Evolutionary conservation across 2,888 invertebrate genomes (phyloP).

Genomic region (Orthosia incerta): DNA sequence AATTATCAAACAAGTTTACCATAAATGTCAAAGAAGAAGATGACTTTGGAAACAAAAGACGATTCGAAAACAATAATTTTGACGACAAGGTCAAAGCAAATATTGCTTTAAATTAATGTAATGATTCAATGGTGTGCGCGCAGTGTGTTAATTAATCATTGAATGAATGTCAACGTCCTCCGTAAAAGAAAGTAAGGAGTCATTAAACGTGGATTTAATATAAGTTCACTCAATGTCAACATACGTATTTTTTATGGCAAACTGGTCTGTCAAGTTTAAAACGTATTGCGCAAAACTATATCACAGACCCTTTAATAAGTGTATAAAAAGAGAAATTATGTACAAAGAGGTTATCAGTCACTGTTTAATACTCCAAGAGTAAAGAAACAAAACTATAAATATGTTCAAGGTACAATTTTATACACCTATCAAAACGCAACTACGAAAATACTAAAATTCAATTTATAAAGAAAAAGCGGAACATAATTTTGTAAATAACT

Average conservation of each 20-base stretch:
- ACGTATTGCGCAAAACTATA: conserved; percentile 24
- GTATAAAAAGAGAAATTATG: conserved; percentile 52
- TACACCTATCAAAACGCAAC: not conserved
- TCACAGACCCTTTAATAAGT: conserved; percentile 22
- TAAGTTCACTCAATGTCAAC: conserved; percentile 34
- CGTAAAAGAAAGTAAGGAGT: conserved; percentile 1
- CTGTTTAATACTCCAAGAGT: conserved; percentile 13
- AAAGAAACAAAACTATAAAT: conserved; percentile 32
- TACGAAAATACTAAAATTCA: not conserved
- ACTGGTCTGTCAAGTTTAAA: conserved; percentile 17
- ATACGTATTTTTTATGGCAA: conserved; percentile 4
- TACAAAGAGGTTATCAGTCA: conserved; percentile 36
- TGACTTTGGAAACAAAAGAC: no score
- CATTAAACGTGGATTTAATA: conserved; percentile 2
- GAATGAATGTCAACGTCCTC: conserved; percentile 21
- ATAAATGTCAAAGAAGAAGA: no score
- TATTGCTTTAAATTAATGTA: not conserved
- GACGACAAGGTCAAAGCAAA: no score
- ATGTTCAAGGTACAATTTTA: conserved; percentile 54
- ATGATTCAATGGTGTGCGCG: no score
- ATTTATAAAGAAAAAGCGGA: not conserved
- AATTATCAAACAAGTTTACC: no score
- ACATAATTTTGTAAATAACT: not conserved
- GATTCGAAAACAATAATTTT: no score
- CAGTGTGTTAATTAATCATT: not conserved